Conservation (phyloP, 2,888 invertebrate genomes). For the Lepidonotus clava region DNA sequence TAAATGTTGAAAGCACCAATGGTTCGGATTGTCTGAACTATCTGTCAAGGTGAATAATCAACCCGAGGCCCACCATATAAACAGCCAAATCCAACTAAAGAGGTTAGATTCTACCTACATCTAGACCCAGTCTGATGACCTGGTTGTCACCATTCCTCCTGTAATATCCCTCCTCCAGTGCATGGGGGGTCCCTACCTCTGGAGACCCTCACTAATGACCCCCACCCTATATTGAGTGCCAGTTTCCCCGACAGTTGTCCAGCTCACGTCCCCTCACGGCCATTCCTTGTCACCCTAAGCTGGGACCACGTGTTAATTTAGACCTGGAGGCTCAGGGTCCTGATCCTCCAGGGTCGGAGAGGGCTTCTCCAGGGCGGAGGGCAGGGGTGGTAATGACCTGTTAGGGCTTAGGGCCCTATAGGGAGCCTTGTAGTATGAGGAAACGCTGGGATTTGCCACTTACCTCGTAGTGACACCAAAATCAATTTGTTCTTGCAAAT, state of each 20-base stretch:
- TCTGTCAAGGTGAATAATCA: no score
- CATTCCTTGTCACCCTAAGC: constrained; percentile 44
- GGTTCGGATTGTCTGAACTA: no score
- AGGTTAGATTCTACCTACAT: no score
- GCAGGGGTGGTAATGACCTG: constrained; percentile 20
- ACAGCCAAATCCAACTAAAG: no score
- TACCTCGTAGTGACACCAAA: constrained; percentile 9
- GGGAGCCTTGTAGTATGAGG: constrained; percentile 33
- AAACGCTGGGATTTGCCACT: neutral
- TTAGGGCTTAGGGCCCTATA: constrained; percentile 21
- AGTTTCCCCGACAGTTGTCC: neutral
- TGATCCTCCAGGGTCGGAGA: neutral
- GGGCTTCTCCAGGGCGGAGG: constrained; percentile 21
- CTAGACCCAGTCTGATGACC: no score
- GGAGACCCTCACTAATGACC: neutral
- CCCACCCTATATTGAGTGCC: neutral
- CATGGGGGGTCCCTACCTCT: neutral
- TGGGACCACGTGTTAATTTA: constrained; percentile 30
- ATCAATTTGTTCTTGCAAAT: neutral
- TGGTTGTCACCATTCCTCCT: no score
- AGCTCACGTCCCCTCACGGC: neutral
- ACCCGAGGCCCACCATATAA: no score
- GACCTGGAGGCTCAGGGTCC: neutral
- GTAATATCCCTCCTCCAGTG: neutral
- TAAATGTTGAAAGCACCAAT: no score